Base-by-base conservation (phyloP, 2,797 vertebrate genomes). In the Naso thynnoides region DNA sequence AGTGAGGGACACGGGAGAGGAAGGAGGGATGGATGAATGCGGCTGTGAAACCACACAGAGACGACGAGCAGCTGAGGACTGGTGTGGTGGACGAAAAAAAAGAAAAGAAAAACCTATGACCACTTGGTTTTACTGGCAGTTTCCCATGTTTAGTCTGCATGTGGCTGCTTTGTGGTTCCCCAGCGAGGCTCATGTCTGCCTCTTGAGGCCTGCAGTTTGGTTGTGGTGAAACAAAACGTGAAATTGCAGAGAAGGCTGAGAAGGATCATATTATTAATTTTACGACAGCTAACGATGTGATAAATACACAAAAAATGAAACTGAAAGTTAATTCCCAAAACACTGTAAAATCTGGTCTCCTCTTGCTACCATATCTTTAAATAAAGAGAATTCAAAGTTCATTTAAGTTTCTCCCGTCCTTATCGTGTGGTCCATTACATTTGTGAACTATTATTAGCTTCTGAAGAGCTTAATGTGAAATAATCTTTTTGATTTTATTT, bases 111-210 rank as follows among this genome's bases (percentile, higher is more conserved):
- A 66, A 48, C 19, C 5, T 58, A 45, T 36, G 53, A 76, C 21
- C 71, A 24, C 63, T 84, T 67, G 65, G 57, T 81, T 88, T 83
- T 61, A 74, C 52, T 53, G 68, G 50, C 56, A 50, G 60, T 67
- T 85, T 79, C 81, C 71, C 63, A 63, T 62, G 58, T 66, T 80
- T 77, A 62, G 75, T 79, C 60, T 49, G 45, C 57, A 14, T 4
- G n/a, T 41, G 29, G 31, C 29, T 47, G 68, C 56, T 50, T 23
- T 59, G 75, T 47, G 74, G 78, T 71, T 84, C 56, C 24, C n/a
- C 49, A 47, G 39, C 50, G 24, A 39, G 41, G 44, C 39, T n/a
- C 49, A 21, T 38, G 45, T 36, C 33, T 9, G 33, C 33, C 33
- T 33, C 44, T 70, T 48, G 57, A 62, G 42, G 54, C 18, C 55